A percentile compares a stretch with the other conserved stretches of the same genome.
Evolutionary conservation across 2,797 vertebrate genomes (phyloP).

Genomic region (Mus caroli): DNA sequence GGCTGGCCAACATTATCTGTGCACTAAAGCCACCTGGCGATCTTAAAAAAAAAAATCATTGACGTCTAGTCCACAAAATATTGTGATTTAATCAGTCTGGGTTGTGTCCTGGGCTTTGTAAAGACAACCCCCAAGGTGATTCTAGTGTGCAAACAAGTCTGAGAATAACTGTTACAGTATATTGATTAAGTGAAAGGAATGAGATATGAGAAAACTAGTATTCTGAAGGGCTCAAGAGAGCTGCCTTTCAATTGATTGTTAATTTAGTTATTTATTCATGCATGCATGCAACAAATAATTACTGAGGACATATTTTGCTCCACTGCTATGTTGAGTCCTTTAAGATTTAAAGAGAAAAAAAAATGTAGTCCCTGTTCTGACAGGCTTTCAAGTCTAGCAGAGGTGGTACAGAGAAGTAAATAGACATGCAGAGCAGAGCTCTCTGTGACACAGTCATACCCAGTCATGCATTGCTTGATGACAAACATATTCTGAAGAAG

Average conservation of each 20-base stretch:
- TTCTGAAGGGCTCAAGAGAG: conserved; percentile 39
- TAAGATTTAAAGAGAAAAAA: conserved; percentile 39
- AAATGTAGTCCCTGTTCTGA: not conserved
- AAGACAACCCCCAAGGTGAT: not conserved
- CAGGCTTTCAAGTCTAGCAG: not conserved
- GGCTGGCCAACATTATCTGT: not conserved
- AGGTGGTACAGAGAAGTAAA: not conserved
- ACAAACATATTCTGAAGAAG: not conserved
- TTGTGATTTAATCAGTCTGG: conserved; percentile 40
- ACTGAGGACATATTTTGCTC: not conserved
- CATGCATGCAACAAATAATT: conserved; percentile 3
- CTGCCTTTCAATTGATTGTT: not conserved
- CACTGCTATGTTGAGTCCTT: not conserved
- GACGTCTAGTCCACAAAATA: not conserved
- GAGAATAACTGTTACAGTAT: not conserved
- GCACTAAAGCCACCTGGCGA: not conserved
- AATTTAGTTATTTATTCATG: not conserved
- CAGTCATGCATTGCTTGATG: not conserved
- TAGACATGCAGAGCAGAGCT: not conserved
- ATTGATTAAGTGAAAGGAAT: not conserved
- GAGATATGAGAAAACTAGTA: not conserved
- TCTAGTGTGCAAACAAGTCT: conserved; percentile 12
- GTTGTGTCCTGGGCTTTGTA: not conserved
- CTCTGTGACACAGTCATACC: not conserved
- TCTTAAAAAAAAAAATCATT: not conserved